A percentile compares a stretch with the other conserved stretches of the same genome.
phyloP scores from a whole-genome alignment of 2,797 vertebrate genomes.

The Ataeniobius toweri region DNA sequence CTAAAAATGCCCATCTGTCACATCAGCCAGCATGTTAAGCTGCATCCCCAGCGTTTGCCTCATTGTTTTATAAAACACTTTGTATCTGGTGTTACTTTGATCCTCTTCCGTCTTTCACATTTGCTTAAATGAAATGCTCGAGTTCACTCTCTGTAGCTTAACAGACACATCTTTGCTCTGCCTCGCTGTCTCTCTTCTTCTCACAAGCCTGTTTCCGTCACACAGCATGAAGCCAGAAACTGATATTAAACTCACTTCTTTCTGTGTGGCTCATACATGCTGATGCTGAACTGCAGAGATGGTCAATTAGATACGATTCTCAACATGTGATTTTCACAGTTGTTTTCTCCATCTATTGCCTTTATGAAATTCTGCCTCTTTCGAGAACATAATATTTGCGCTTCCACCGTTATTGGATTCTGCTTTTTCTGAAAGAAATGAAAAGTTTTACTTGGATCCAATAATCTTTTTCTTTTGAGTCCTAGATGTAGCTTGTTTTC shows the following conservation, averaged over 20 bases:
- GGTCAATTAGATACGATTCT: constrained; percentile 59
- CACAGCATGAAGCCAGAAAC: constrained; percentile 24
- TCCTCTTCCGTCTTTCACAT: constrained; percentile 53
- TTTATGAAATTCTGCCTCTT: constrained; percentile 30
- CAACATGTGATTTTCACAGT: constrained; percentile 51
- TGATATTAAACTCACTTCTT: constrained; percentile 41
- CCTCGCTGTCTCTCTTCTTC: constrained; percentile 12
- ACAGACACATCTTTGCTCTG: constrained; percentile 34
- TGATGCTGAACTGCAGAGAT: constrained; percentile 55
- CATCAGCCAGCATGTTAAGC: constrained; percentile 25
- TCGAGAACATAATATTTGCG: constrained; percentile 32
- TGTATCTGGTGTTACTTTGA: constrained; percentile 55
- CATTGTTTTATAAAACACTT: constrained; percentile 49
- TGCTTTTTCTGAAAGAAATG: constrained; percentile 18
- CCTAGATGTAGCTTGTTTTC: constrained; percentile 38
- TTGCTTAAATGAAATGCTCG: constrained; percentile 50
- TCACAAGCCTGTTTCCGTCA: constrained; percentile 25
- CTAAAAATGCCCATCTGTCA: constrained; percentile 17
- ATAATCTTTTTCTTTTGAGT: constrained; percentile 32
- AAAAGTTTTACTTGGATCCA: constrained; percentile 46
- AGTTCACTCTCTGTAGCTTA: constrained; percentile 32
- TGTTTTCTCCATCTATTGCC: constrained; percentile 22
- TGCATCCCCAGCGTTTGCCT: constrained; percentile 18
- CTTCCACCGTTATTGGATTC: background rate
- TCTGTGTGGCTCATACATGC: constrained; percentile 24